Percentiles rank a stretch among this genome's conserved stretches.
Evolutionary conservation across 2,888 invertebrate species (phyloP).

Genomic region (Osedax fenrisi): DNA sequence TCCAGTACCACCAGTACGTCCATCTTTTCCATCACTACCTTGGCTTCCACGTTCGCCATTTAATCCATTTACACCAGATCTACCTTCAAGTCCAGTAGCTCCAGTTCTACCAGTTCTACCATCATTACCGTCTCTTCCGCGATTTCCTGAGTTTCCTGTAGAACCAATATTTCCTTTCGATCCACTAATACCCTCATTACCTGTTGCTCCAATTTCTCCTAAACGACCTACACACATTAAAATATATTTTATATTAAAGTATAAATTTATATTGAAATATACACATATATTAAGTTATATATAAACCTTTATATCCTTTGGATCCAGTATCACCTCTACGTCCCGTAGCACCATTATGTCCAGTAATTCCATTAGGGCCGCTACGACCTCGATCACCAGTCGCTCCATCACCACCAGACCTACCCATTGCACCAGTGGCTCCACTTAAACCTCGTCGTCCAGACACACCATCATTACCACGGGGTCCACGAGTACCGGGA

Average conservation of each 20-base stretch:
- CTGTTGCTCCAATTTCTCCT: not conserved
- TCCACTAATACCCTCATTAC: not conserved
- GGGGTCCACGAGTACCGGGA: constrained; percentile 11
- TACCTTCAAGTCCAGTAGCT: not conserved
- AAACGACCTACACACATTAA: no score
- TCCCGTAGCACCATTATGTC: not conserved
- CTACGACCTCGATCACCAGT: not conserved
- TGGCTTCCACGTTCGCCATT: not conserved
- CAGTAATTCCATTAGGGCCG: not conserved
- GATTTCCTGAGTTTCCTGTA: not conserved
- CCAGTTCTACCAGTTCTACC: not conserved
- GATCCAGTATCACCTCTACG: not conserved
- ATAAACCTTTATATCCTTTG: no score
- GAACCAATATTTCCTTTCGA: not conserved
- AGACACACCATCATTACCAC: constrained; percentile 11
- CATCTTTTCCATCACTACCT: not conserved
- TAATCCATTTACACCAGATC: not conserved
- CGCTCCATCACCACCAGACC: not conserved
- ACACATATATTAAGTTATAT: no score
- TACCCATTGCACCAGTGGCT: constrained; percentile 12
- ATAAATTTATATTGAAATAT: no score
- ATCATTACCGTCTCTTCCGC: not conserved
- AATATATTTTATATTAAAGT: no score
- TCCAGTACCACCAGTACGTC: not conserved
- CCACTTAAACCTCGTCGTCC: constrained; percentile 16